A percentile compares a stretch with the other conserved stretches of the same genome.
Evolutionary conservation across 2,888 invertebrate genomes (phyloP).

Genomic region (Beris morrisii): DNA sequence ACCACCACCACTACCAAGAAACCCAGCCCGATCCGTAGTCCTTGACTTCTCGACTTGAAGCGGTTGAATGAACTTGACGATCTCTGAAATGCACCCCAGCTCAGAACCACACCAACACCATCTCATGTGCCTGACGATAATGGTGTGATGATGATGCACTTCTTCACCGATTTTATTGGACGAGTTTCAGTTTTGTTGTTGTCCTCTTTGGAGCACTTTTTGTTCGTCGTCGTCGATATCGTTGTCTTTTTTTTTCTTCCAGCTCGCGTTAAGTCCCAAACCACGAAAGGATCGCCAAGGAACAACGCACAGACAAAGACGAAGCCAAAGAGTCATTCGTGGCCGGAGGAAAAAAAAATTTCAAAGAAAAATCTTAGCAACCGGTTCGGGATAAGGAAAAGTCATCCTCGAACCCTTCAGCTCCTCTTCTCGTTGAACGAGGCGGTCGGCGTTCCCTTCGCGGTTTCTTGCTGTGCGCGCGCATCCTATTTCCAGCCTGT

Average conservation of each 20-base stretch:
- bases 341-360: slow-evolving; percentile 8
- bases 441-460: not conserved
- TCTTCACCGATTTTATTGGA: slow-evolving; percentile 20
- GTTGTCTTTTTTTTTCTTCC: not conserved
- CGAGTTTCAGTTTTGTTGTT: not conserved
- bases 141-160: slow-evolving; percentile 12
- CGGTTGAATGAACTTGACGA: slow-evolving; percentile 25
- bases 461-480: slow-evolving; percentile 8
- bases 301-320: slow-evolving; percentile 16
- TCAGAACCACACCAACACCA: slow-evolving; percentile 17
- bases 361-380: slow-evolving; percentile 22
- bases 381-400: slow-evolving; percentile 32
- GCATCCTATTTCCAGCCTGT: slow-evolving; percentile 22
- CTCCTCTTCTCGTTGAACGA: not conserved
- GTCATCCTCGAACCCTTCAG: slow-evolving; percentile 23
- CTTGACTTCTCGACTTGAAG: slow-evolving; percentile 8
- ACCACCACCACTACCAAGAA: not conserved
- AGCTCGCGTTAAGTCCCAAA: not conserved
- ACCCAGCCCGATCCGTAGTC: slow-evolving; percentile 11
- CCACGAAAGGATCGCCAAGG: slow-evolving; percentile 17
- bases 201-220: not conserved
- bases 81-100: slow-evolving; percentile 22
- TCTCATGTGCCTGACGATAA: not conserved
- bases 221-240: not conserved
- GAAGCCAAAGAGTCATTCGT: slow-evolving; percentile 9